Evolutionary conservation across 2,797 vertebrate species (phyloP).

Genomic region (Falco naumanni): DNA sequence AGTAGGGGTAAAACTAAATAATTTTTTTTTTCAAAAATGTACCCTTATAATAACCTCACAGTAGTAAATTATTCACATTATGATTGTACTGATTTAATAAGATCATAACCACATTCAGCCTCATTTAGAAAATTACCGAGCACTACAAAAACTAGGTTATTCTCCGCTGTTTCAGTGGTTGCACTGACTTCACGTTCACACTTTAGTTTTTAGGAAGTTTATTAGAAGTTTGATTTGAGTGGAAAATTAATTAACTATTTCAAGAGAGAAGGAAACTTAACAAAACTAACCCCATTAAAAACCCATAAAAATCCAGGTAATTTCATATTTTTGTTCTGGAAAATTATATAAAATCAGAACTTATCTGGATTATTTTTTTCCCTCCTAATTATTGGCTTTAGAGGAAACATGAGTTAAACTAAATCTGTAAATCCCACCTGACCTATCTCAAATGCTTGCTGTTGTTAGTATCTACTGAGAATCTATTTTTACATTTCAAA

Average conservation of each 20-base stretch:
- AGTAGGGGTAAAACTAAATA: not conserved
- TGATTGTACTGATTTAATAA: slow-evolving; percentile 49
- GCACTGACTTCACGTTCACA: not conserved
- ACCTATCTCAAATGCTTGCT: not conserved
- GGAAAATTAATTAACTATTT: not conserved
- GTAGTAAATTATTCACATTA: slow-evolving; percentile 38
- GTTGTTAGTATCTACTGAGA: not conserved
- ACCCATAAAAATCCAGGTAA: not conserved
- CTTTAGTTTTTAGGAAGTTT: not conserved
- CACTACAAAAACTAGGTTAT: not conserved
- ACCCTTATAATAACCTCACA: slow-evolving; percentile 10
- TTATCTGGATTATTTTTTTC: not conserved
- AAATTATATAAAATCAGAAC: not conserved
- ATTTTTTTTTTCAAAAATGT: not conserved
- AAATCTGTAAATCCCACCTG: not conserved
- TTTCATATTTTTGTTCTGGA: not conserved
- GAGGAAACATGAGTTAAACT: not conserved
- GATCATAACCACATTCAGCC: not conserved
- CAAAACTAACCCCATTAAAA: not conserved
- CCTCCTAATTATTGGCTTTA: not conserved
- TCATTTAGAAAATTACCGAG: slow-evolving; percentile 14
- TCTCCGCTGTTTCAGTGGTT: not conserved
- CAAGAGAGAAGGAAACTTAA: not conserved
- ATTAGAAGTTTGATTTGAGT: not conserved
- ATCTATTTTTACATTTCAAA: not conserved